phyloP scores from a whole-genome alignment of 2,797 vertebrate species.

The Odontamblyopus rebecca region DNA sequence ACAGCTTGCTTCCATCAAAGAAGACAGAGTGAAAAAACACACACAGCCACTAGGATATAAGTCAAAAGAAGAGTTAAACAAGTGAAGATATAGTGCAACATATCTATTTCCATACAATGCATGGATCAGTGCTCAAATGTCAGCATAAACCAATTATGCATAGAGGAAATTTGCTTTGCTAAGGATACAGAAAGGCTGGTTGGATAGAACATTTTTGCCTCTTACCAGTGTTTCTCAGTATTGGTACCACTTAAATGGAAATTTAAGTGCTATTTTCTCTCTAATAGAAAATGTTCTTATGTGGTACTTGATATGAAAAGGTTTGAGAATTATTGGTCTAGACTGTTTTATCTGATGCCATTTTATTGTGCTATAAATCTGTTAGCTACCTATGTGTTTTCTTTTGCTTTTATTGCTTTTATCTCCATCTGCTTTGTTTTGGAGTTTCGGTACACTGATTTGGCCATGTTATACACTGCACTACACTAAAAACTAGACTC shows the following conservation, averaged over 20 bases:
- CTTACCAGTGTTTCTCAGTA: no score
- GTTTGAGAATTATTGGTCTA: not conserved
- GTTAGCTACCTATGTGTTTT: constrained; percentile 19
- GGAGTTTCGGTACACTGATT: constrained; percentile 3
- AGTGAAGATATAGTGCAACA: constrained; percentile 1
- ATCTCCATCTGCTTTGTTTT: constrained; percentile 21
- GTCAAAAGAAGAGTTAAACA: not conserved
- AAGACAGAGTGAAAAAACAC: constrained; percentile 56
- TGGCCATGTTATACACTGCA: not conserved
- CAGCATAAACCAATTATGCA: not conserved
- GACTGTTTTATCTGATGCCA: not conserved
- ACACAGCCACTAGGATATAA: constrained; percentile 9
- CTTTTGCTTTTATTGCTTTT: constrained; percentile 13
- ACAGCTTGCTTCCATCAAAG: constrained; percentile 63
- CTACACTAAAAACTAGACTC: not conserved
- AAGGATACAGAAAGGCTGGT: no score
- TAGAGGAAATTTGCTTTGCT: no score
- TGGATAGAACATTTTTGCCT: no score
- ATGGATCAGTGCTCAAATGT: constrained; percentile 14
- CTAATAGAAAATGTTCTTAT: not conserved
- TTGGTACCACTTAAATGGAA: no score
- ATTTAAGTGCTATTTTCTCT: no score
- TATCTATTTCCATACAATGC: constrained; percentile 4
- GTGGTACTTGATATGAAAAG: not conserved
- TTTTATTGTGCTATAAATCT: not conserved